Evolutionary conservation across 2,113 vertebrate species (phyloP), one percentile per base, ranked within the genome.

Genomic region (Melanerpes aurifrons): DNA sequence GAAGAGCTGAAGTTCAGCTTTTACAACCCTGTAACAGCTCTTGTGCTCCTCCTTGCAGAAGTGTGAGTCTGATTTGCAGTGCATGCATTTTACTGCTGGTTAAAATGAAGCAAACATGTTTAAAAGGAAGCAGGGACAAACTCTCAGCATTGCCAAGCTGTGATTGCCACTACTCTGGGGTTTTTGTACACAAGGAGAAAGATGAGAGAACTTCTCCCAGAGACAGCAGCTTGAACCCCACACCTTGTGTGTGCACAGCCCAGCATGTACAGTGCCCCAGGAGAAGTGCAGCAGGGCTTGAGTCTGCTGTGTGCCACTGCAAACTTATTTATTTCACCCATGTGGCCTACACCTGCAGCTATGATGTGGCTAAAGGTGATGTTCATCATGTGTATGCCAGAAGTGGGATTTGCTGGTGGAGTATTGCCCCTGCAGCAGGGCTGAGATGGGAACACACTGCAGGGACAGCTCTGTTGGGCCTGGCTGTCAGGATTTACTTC

Each of bases 401-500:
- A 53, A 75, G 58, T 12, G n/a, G 20, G 3, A 11, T 56, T 53
- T 40, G 50, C 40, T 63, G 81, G 63, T 43, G 35, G 6, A 47
- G 45, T 5, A 22, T 3, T 32, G 45, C 11, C 62, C 40, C 45
- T 25, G 69, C n/a, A 43, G 79, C 53, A 59, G 50, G 29, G 75
- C 87, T 66, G 47, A 58, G 69, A 28, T 0, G 3, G 47, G 28
- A 85, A 43, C 8, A 11, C 1, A 0, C 28, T 5, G 35, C 35
- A 10, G 67, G 59, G 35, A 26, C 29, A 43, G 25, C 47, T 77
- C 2, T 2, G 11, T 26, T 56, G 45, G 24, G 73, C 54, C 82
- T 84, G 29, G 61, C 69, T 81, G 37, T 81, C 63, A 57, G 50
- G 70, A 45, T 67, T 67, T 57, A 37, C 43, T 62, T 31, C 32